Evolutionary conservation across 1,140 invertebrate species (phyloP).

Genomic region (Bombus turneri): DNA sequence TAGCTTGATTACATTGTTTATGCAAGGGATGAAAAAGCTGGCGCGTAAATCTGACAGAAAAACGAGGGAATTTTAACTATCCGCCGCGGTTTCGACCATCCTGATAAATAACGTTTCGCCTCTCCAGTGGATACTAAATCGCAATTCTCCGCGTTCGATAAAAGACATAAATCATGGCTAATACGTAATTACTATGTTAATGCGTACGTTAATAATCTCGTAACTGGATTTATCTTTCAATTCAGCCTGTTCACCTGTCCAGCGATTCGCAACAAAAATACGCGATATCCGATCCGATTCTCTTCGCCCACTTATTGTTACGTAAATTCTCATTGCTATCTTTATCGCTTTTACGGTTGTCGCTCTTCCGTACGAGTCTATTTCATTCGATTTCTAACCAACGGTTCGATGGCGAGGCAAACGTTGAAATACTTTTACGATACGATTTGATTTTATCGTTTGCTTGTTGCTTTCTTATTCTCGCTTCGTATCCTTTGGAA

Average conservation of each 20-base stretch:
- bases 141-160: conserved; percentile 20
- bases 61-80: conserved; percentile 38
- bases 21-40: conserved; percentile 2
- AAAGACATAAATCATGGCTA: conserved; percentile 39
- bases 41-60: conserved; percentile 29
- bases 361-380: rapidly evolving
- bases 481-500: rapidly evolving
- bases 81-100: conserved; percentile 17
- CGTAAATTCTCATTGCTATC: no score
- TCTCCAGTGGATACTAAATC: neutral
- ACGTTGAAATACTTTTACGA: neutral
- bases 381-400: neutral
- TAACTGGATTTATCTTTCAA: conserved; percentile 46
- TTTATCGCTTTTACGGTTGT: no score
- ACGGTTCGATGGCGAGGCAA: no score
- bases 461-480: neutral
- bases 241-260: conserved; percentile 8
- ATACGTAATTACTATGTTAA: conserved; percentile 52
- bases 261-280: neutral
- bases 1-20: conserved; percentile 34
- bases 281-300: neutral
- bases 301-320: neutral
- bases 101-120: conserved; percentile 23
- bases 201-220: conserved; percentile 47
- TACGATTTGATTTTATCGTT: neutral